Evolutionary conservation across 2,888 invertebrate genomes (phyloP).

Genomic region (Cotesia congregata): DNA sequence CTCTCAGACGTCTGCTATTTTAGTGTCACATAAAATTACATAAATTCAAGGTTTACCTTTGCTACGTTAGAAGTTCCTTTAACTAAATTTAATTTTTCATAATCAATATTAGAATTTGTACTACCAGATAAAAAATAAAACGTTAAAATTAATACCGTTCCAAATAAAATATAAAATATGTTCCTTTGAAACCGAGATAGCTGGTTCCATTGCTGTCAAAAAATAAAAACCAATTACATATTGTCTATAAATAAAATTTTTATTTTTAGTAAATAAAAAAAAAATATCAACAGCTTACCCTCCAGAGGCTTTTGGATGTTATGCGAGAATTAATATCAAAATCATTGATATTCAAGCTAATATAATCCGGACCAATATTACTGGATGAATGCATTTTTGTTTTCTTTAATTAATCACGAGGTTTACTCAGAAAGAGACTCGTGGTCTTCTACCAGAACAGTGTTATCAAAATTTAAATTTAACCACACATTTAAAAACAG

Average conservation of each 20-base stretch:
- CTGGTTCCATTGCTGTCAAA: conserved; percentile 87
- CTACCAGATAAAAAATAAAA: conserved; percentile 75
- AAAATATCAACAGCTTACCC: conserved; percentile 59
- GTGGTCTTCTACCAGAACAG: conserved; percentile 21
- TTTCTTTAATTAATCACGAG: conserved; percentile 27
- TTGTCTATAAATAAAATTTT: background rate
- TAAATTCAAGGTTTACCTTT: conserved; percentile 48
- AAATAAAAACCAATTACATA: conserved; percentile 48
- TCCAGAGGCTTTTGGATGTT: conserved; percentile 69
- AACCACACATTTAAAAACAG: background rate
- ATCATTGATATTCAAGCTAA: conserved; percentile 66
- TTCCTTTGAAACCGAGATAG: conserved; percentile 87
- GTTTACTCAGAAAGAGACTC: conserved; percentile 13
- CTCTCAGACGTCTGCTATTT: no score
- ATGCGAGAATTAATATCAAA: conserved; percentile 48
- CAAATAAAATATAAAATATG: conserved; percentile 77
- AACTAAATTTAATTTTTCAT: conserved; percentile 55
- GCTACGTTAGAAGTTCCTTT: conserved; percentile 57
- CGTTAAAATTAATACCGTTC: conserved; percentile 74
- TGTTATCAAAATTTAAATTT: background rate
- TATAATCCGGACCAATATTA: conserved; percentile 60
- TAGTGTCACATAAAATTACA: background rate
- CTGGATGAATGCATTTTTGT: conserved; percentile 63
- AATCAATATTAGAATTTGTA: conserved; percentile 58
- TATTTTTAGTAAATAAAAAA: background rate